Base-by-base conservation (phyloP, 30 jellyfish, hydroid and myxozoan species). In the Cassiopea andromeda region DNA sequence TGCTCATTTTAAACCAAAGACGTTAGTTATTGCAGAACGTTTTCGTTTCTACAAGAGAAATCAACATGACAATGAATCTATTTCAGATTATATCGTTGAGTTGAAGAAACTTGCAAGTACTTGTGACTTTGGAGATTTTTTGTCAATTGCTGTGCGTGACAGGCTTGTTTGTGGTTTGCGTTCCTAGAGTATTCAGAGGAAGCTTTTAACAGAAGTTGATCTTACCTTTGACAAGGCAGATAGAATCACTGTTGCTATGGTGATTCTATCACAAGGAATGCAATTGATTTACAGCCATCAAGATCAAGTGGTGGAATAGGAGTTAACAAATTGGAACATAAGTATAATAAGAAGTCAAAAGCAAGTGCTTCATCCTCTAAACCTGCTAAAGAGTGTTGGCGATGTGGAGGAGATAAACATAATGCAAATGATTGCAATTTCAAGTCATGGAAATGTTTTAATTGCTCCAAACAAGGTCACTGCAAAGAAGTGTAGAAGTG, bases 231-330 rank as follows among this genome's bases (percentile, higher is more conserved):
- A 81, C 73, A 82, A 82, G 82, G 90, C 90, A 64, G 68, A 64
- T 68, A 82, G 48, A 46, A 82, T 82, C 82, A 69, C 90, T 82
- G 82, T 82, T 38, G 81, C 90, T 2, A 82, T 79, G 90, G 83
- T 59, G 17, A 27, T 27, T 27, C 18, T 16, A 69, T 85, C 73
- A 27, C 75, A 82, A 60, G 46, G 71, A 50, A 64, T 54, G 64
- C 64, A 54, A 10, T 54, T 54, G 64, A 54, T 54, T 54, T 54
- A 54, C 64, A 82, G 7, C 90, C 82, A 82, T 19, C 82, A 69
- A 82, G 90, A n/a, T 82, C 90, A 64, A 82, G 83, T 69, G 77
- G 72, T 82, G 59, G 82, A 82, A 82, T 66, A 82, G 90, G 81
- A 82, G 82, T 69, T 82, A 64, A 38, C 83, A 82, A 82, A 69